These are phyloP conservation scores for Furnarius figulus DNA, from an alignment of 2,113 vertebrate species.

Conservation along the genomic window DNA sequence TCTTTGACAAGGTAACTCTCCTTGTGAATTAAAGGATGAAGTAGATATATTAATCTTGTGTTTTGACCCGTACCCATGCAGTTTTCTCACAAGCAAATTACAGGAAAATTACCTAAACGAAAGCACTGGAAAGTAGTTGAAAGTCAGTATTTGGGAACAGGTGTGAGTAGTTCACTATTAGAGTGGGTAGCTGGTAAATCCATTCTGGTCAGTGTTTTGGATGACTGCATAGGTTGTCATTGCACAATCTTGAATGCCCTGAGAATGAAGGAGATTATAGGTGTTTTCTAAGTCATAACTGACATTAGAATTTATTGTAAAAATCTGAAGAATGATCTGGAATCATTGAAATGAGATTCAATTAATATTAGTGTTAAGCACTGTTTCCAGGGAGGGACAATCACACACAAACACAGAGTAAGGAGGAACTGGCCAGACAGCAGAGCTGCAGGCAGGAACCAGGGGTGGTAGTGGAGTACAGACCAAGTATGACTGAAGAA, in stretches of 20 bases:
- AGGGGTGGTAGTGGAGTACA: not conserved
- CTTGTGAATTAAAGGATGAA: not conserved
- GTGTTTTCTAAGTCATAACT: not conserved
- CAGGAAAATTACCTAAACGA: not conserved
- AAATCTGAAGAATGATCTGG: not conserved
- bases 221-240: not conserved
- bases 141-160: not conserved
- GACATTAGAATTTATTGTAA: not conserved
- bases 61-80: not conserved
- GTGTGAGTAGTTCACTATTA: not conserved
- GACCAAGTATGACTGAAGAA: not conserved
- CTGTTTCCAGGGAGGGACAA: not conserved
- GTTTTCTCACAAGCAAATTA: not conserved
- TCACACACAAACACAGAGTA: not conserved
- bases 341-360: not conserved
- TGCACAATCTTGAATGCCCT: not conserved
- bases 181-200: not conserved
- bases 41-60: not conserved
- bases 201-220: not conserved
- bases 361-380: not conserved
- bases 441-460: not conserved
- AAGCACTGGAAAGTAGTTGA: not conserved
- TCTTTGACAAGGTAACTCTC: slow-evolving; percentile 11
- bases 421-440: not conserved
- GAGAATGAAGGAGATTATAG: not conserved